These are phyloP conservation scores for Dendrolimus punctatus DNA, from an alignment of 1,140 invertebrate species.

Conservation along the genomic window DNA sequence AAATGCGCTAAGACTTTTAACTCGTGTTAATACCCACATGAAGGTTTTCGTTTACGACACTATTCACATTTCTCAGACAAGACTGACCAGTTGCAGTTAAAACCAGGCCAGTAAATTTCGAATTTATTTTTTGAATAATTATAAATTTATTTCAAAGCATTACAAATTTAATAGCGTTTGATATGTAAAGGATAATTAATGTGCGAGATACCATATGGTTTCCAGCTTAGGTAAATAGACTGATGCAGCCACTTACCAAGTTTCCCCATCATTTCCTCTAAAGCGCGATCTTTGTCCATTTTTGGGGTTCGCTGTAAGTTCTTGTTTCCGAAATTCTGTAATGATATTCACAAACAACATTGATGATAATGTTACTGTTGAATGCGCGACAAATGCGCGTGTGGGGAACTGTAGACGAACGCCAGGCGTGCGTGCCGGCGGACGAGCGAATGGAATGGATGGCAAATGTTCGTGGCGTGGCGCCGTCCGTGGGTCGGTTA, in stretches of 20 bases:
- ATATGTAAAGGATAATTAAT: slow-evolving; percentile 4
- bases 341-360: slow-evolving; percentile 45
- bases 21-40: slow-evolving; percentile 9
- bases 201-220: slow-evolving; percentile 34
- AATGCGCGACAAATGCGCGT: slow-evolving; percentile 25
- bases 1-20: slow-evolving; percentile 11
- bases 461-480: slow-evolving; percentile 32
- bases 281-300: slow-evolving; percentile 76
- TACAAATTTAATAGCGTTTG: too few species aligned
- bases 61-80: slow-evolving; percentile 15
- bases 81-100: slow-evolving; percentile 19
- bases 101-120: slow-evolving; percentile 15
- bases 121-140: too few species aligned
- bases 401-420: slow-evolving; percentile 15
- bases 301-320: slow-evolving; percentile 13
- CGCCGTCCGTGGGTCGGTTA: slow-evolving; percentile 42
- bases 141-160: too few species aligned
- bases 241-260: slow-evolving; percentile 66
- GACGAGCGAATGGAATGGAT: slow-evolving; percentile 48
- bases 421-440: slow-evolving; percentile 52
- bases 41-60: slow-evolving; percentile 16
- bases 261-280: slow-evolving; percentile 80
- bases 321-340: slow-evolving; percentile 31
- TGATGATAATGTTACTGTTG: slow-evolving; percentile 21
- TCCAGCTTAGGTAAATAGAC: slow-evolving; percentile 8